phyloP scores from a whole-genome alignment of 2,888 invertebrate species.

The Ormyrus thymus region DNA sequence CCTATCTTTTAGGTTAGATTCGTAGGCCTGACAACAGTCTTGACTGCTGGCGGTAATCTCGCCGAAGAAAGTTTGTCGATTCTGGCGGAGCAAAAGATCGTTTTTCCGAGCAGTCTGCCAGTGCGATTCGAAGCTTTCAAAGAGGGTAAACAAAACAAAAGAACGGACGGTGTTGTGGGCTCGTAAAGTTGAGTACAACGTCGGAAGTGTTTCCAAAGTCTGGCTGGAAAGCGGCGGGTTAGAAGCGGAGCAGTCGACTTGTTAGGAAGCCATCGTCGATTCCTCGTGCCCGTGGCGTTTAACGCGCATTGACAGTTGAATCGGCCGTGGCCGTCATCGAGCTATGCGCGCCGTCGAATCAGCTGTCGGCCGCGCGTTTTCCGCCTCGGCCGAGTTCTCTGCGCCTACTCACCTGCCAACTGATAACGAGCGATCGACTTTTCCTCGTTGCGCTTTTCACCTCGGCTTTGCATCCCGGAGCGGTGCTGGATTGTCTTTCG shows the following conservation, averaged over 20 bases:
- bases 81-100: not conserved
- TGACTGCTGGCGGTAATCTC: no score
- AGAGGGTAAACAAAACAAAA: not conserved
- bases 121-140: not conserved
- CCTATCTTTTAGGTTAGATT: constrained; percentile 19
- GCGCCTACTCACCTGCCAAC: not conserved
- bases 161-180: not conserved
- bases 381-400: not conserved
- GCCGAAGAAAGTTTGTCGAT: not conserved
- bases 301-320: constrained; percentile 14
- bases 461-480: no score
- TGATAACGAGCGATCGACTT: constrained; percentile 10
- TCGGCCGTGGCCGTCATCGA: constrained; percentile 19
- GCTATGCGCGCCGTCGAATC: constrained; percentile 2
- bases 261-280: not conserved
- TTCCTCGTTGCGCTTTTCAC: not conserved
- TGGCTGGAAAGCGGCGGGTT: not conserved
- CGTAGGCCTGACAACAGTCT: no score
- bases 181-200: no score
- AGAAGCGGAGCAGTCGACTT: not conserved
- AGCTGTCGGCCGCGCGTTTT: constrained; percentile 16
- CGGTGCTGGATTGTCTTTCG: no score
- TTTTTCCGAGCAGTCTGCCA: not conserved
- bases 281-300: not conserved
- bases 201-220: no score